Base-by-base conservation (phyloP, 2,888 invertebrate genomes). In the Sesamia inferens region DNA sequence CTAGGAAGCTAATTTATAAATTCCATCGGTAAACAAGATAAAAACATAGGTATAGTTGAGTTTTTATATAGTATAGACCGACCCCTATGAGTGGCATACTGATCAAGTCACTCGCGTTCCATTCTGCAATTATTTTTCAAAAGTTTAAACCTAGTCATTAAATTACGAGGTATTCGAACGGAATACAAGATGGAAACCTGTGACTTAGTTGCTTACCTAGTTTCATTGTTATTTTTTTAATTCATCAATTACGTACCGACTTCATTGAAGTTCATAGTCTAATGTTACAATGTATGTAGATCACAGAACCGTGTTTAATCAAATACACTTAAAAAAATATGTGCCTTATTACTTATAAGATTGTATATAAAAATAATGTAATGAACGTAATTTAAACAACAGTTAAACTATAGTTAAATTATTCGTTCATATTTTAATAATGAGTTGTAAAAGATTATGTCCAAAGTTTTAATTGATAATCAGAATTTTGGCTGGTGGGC, bases 291-390 rank as follows among this genome's bases (percentile, higher is more conserved):
- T 69, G 58, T 79, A 85, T 70, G 78, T 83, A 86, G 78, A 76
- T 78, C 70, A 82, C 61, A 82, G 69, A 86, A 82, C 66, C 78
- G 62, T 88, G 83, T 89, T 76, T 89, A 90, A 87, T 87, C 87
- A 87, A 85, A 78, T 88, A 87, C 71, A 92, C 86, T 81, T 93
- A 92, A 93, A 79, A 31, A 72, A 84, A 88, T 24, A 84, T 87
- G 94, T 94, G 94, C 94, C 94, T 94, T 94, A 94, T 77, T 92
- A 92, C 82, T 62, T 68, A 59, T 92, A 93, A 93, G 89, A 86
- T 90, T 86, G 86, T 88, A 89, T 66, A 84, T 84, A 85, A 84
- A 31, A 86, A 88, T 81, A 76, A 69, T 77, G 55, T 79, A 82
- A 76, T 77, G 74, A 79, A 82, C 74, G 72, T 85, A 83, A 83